These are phyloP conservation scores for Lagodon rhomboides DNA, from an alignment of 2,797 vertebrate species.

Conservation along the genomic window DNA sequence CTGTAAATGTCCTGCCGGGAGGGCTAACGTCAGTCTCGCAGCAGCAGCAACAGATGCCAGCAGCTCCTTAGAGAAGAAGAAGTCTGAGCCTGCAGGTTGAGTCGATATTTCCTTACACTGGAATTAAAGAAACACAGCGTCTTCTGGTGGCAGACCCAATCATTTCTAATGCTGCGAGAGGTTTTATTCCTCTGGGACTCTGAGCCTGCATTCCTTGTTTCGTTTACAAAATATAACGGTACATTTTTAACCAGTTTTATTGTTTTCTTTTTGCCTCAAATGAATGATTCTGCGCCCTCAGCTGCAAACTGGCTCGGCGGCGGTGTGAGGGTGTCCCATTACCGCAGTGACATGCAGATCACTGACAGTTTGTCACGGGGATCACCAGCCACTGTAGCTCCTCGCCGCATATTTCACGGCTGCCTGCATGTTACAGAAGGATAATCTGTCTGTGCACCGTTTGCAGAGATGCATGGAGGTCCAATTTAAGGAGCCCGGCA, in stretches of 20 bases:
- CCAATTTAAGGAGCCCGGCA: constrained; percentile 1
- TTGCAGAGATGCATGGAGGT: not conserved
- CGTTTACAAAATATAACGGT: not conserved
- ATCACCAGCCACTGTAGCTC: constrained; percentile 26
- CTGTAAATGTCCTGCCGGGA: not conserved
- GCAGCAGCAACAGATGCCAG: constrained; percentile 17
- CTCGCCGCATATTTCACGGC: constrained; percentile 40
- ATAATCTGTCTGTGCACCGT: constrained; percentile 16
- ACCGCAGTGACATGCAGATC: constrained; percentile 37
- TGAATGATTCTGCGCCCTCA: not conserved
- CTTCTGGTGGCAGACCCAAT: constrained; percentile 77
- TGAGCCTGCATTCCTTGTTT: not conserved
- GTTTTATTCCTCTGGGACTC: not conserved
- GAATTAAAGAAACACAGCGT: constrained; percentile 79
- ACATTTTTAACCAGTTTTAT: not conserved
- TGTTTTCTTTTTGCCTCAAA: not conserved
- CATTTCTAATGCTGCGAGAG: not conserved
- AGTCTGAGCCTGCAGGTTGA: constrained; percentile 37
- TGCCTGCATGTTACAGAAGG: not conserved
- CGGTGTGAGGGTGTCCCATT: not conserved
- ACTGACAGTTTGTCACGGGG: constrained; percentile 25
- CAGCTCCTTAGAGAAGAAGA: constrained; percentile 12
- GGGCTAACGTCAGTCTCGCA: constrained; percentile 16
- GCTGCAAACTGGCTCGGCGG: constrained; percentile 1
- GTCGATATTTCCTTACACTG: constrained; percentile 17